A percentile compares a stretch with the other conserved stretches of the same genome.
Conservation (phyloP, 53 echinoderm and acorn worm genomes). For the Echinarachnius parma region DNA sequence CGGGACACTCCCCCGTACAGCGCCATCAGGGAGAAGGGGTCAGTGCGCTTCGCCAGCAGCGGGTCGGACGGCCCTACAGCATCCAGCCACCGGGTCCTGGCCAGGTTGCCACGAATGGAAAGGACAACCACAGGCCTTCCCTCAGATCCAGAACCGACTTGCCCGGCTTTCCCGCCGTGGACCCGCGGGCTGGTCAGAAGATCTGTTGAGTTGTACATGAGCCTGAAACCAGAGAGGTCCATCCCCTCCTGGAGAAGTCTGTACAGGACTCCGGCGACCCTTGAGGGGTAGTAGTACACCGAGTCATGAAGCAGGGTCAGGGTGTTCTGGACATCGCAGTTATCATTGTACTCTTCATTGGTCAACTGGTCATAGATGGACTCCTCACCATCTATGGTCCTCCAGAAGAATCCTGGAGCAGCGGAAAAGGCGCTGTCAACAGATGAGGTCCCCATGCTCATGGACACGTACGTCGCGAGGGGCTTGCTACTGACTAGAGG, state of each 20-base stretch:
- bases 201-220: conserved; percentile 68
- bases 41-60: conserved; percentile 81
- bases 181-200: conserved; percentile 27
- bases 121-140: conserved; percentile 63
- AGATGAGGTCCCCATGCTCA: conserved; percentile 49
- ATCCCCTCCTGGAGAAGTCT: conserved; percentile 81
- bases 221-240: conserved; percentile 71
- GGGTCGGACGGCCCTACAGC: conserved; percentile 90
- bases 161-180: background rate
- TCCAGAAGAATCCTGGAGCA: conserved; percentile 83
- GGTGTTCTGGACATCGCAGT: conserved; percentile 78
- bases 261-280: conserved; percentile 71
- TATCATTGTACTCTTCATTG: conserved; percentile 51
- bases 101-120: conserved; percentile 68
- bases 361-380: conserved; percentile 41
- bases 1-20: conserved; percentile 78
- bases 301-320: conserved; percentile 75
- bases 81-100: conserved; percentile 76
- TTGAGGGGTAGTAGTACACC: conserved; percentile 56
- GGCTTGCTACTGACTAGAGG: conserved; percentile 79
- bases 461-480: conserved; percentile 62
- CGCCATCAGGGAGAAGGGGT: conserved; percentile 85
- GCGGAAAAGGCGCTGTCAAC: conserved; percentile 55
- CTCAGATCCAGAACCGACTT: background rate
- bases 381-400: conserved; percentile 78